A percentile compares a stretch with the other conserved stretches of the same genome.
phyloP scores from a whole-genome alignment of 1,140 invertebrate species.

The Dinoponera quadriceps region DNA sequence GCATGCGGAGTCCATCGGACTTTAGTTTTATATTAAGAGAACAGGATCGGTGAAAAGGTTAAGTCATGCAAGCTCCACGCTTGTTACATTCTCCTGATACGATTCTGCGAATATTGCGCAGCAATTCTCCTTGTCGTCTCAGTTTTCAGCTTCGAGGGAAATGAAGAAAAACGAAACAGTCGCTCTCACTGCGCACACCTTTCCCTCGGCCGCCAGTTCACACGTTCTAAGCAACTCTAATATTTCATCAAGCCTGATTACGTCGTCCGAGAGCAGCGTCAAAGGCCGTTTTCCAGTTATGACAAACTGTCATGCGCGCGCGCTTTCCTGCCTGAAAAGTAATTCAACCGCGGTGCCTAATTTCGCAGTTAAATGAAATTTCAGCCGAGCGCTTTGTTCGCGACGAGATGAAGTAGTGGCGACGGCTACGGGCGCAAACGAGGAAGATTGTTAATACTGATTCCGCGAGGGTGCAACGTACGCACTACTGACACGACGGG shows the following conservation, averaged over 20 bases:
- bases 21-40: too few species aligned
- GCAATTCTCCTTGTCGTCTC: too few species aligned
- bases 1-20: too few species aligned
- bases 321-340: constrained; percentile 39
- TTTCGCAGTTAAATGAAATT: constrained; percentile 66
- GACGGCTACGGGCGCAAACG: background rate
- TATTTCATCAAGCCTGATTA: constrained; percentile 43
- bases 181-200: background rate
- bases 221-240: constrained; percentile 2
- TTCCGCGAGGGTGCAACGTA: constrained; percentile 25
- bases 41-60: too few species aligned
- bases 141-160: too few species aligned
- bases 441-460: constrained; percentile 56
- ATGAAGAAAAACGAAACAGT: too few species aligned
- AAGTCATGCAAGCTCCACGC: too few species aligned
- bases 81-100: too few species aligned
- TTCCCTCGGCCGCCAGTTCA: background rate
- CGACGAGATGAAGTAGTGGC: constrained; percentile 33
- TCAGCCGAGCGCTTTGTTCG: constrained; percentile 49
- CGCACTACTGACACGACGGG: background rate
- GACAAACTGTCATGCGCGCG: constrained; percentile 36
- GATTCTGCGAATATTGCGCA: too few species aligned
- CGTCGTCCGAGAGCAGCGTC: constrained; percentile 1
- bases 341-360: constrained; percentile 58
- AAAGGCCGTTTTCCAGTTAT: constrained; percentile 34